These are phyloP conservation scores for Drymodes brunneopygia DNA, from an alignment of 2,113 vertebrate genomes.

Conservation along the genomic window DNA sequence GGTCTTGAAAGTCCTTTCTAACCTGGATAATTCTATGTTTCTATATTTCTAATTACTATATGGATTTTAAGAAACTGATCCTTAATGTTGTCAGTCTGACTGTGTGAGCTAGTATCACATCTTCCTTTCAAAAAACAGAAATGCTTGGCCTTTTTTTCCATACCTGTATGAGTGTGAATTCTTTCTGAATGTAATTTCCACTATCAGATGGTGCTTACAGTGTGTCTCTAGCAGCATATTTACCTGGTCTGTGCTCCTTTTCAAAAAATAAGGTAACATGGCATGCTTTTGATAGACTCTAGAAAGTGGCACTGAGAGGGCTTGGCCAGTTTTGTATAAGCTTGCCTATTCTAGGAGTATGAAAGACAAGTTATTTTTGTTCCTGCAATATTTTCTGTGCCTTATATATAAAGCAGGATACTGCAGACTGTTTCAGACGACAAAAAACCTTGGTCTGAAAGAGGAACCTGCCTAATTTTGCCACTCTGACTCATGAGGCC, in stretches of 20 bases:
- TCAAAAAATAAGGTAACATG: neutral
- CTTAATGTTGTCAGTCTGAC: neutral
- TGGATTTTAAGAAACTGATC: neutral
- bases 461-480: neutral
- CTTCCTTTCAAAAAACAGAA: neutral
- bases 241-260: neutral
- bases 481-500: neutral
- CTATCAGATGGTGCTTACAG: neutral
- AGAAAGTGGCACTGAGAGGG: neutral
- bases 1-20: neutral
- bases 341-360: neutral
- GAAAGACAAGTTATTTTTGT: neutral
- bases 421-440: neutral
- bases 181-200: neutral
- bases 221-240: neutral
- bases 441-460: neutral
- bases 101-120: neutral
- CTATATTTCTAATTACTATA: neutral
- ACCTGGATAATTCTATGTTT: neutral
- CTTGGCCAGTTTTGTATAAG: neutral
- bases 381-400: neutral
- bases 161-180: neutral
- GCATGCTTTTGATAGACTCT: neutral
- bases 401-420: neutral
- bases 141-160: neutral